Conservation (phyloP, 2,113 vertebrate genomes). For the Himantopus leucocephalus region DNA sequence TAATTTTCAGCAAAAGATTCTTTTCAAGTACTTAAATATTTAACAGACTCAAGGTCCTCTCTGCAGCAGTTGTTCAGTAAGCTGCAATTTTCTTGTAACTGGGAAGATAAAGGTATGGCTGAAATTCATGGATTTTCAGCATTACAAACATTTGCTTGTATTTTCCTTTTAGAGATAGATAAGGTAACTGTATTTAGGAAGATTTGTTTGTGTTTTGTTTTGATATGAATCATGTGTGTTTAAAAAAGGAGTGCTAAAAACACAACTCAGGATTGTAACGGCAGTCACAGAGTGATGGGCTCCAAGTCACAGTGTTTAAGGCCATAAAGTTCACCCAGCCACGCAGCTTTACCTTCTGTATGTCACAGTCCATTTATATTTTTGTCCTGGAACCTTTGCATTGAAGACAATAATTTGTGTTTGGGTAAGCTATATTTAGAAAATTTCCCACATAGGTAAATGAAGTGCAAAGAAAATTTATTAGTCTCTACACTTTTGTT, state of each 20-base stretch:
- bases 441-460: not conserved
- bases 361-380: not conserved
- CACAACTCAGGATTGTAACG: not conserved
- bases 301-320: not conserved
- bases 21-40: not conserved
- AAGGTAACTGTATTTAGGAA: not conserved
- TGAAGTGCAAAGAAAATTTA: not conserved
- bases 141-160: not conserved
- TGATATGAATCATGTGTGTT: no score
- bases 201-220: not conserved
- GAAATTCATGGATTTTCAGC: not conserved
- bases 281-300: not conserved
- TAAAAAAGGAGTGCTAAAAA: not conserved
- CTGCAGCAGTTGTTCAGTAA: not conserved
- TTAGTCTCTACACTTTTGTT: not conserved
- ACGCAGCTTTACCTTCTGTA: not conserved
- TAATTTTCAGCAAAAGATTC: not conserved
- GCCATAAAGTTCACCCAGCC: not conserved
- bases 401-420: not conserved
- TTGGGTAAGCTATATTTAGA: not conserved
- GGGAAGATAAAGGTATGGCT: not conserved
- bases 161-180: not conserved
- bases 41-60: not conserved
- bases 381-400: not conserved
- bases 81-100: not conserved